phyloP scores from a whole-genome alignment of 2,888 invertebrate genomes.

The Agrochola macilenta region DNA sequence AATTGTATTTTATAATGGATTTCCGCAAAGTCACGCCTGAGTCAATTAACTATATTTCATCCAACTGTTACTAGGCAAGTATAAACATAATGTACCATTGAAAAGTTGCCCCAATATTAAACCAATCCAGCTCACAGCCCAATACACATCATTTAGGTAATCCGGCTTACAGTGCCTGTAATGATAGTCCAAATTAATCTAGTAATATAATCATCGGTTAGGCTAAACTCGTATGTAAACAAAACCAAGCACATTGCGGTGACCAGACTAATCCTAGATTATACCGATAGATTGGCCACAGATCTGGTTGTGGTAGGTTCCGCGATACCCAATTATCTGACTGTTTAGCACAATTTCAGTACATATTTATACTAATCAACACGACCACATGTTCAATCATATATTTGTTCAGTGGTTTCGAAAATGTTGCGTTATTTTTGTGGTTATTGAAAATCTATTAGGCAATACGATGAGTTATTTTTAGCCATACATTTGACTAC shows the following conservation, averaged over 20 bases:
- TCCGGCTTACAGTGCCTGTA: slow-evolving; percentile 51
- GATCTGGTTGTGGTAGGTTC: slow-evolving; percentile 46
- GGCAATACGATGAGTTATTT: background rate
- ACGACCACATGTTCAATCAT: slow-evolving; percentile 46
- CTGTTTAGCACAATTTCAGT: slow-evolving; percentile 58
- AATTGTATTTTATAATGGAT: too few relatives aligned
- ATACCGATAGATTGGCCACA: slow-evolving; percentile 54
- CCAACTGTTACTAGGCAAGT: too few relatives aligned
- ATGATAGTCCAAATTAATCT: slow-evolving; percentile 47
- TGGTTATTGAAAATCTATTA: slow-evolving; percentile 20
- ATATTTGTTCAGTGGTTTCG: slow-evolving; percentile 28
- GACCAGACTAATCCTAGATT: slow-evolving; percentile 53
- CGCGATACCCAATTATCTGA: slow-evolving; percentile 60
- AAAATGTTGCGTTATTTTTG: slow-evolving; percentile 18
- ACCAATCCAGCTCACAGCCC: slow-evolving; percentile 10
- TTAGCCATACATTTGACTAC: background rate
- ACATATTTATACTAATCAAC: slow-evolving; percentile 66
- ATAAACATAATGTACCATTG: background rate
- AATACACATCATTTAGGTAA: slow-evolving; percentile 55
- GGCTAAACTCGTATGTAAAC: slow-evolving; percentile 55
- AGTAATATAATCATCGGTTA: slow-evolving; percentile 62
- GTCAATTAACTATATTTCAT: too few relatives aligned
- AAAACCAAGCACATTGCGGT: slow-evolving; percentile 57
- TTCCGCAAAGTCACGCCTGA: too few relatives aligned
- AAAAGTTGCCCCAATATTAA: background rate